Percentiles rank a stretch among this genome's conserved stretches.
Conservation (phyloP, 1,140 invertebrate genomes). For the Procambarus virginalis region DNA sequence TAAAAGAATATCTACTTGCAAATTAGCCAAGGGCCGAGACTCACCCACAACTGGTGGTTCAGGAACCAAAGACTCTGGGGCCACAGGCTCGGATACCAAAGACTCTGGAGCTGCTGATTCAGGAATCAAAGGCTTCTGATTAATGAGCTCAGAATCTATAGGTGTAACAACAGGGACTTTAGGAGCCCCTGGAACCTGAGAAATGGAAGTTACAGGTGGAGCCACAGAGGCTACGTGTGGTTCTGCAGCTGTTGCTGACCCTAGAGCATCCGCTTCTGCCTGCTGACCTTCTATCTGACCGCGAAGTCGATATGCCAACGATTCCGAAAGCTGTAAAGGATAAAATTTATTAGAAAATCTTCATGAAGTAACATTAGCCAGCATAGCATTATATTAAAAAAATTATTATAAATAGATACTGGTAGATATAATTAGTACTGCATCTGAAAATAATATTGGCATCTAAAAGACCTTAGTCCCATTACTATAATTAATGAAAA, state of each 20-base stretch:
- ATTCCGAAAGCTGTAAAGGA: constrained; percentile 52
- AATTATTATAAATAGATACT: too few relatives aligned
- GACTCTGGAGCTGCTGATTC: constrained; percentile 1
- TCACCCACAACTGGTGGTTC: constrained; percentile 40
- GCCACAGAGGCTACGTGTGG: not conserved
- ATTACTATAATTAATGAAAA: too few relatives aligned
- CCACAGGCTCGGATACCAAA: constrained; percentile 1
- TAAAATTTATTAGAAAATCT: too few relatives aligned
- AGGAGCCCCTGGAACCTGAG: constrained; percentile 29
- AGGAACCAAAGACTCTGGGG: constrained; percentile 29
- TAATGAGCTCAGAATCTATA: not conserved
- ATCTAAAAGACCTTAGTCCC: too few relatives aligned
- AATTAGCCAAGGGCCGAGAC: constrained; percentile 14
- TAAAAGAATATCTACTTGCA: not conserved
- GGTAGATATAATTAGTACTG: too few relatives aligned
- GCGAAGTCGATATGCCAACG: constrained; percentile 44
- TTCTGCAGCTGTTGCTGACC: constrained; percentile 46
- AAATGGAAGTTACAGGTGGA: constrained; percentile 8
- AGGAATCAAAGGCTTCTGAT: not conserved
- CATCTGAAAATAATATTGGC: too few relatives aligned
- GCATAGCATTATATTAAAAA: too few relatives aligned
- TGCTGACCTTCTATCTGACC: constrained; percentile 65
- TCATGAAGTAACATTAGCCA: too few relatives aligned
- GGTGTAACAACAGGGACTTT: constrained; percentile 14
- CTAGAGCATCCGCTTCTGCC: constrained; percentile 16